phyloP scores from a whole-genome alignment of 2,113 vertebrate genomes.

The Murina feae region DNA sequence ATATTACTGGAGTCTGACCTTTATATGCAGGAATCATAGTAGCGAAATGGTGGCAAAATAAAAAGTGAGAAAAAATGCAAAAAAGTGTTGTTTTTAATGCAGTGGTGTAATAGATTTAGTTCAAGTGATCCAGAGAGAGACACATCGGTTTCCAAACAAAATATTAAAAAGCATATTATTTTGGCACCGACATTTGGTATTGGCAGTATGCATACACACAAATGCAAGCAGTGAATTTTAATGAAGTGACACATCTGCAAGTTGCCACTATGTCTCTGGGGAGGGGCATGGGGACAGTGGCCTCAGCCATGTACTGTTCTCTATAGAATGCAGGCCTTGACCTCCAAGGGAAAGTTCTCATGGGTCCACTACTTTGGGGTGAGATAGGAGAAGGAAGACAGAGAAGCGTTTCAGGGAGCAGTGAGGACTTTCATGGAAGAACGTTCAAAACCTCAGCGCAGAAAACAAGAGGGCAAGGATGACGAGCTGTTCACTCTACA shows the following conservation, averaged over 20 bases:
- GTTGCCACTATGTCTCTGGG: not conserved
- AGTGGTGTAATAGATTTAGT: not conserved
- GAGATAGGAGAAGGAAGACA: not conserved
- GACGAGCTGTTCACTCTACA: not conserved
- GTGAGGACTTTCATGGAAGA: not conserved
- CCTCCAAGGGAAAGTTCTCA: not conserved
- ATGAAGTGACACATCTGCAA: not conserved
- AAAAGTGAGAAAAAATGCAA: not conserved
- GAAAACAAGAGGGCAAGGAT: not conserved
- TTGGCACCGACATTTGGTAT: not conserved
- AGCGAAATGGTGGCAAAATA: not conserved
- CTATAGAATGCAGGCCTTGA: not conserved
- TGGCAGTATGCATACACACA: not conserved
- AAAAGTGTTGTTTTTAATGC: not conserved
- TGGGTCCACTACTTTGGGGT: too few relatives aligned
- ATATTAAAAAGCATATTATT: not conserved
- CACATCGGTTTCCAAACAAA: not conserved
- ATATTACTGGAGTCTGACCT: not conserved
- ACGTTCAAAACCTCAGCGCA: not conserved
- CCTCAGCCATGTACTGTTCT: not conserved
- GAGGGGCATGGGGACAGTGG: not conserved
- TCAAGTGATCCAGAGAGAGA: not conserved
- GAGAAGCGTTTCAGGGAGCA: too few relatives aligned
- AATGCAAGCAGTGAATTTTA: not conserved
- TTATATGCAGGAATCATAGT: not conserved